A percentile compares a stretch with the other conserved stretches of the same genome.
Conservation (phyloP, 2,888 invertebrate species). For the Chironomus tentans region DNA sequence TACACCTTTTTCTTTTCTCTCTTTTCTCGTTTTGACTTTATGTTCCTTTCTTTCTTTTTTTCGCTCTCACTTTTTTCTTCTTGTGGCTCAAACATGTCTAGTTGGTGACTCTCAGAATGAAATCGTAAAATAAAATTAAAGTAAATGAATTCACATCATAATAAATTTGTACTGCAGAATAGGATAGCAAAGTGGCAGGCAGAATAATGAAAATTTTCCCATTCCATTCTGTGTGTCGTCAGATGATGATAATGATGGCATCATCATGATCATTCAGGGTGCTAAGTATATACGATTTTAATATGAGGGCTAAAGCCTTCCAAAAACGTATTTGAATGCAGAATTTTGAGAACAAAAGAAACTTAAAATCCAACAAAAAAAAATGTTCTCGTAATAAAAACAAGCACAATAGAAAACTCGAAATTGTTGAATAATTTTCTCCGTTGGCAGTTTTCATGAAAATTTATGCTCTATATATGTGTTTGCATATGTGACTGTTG, state of each 20-base stretch:
- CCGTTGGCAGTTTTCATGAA: constrained; percentile 15
- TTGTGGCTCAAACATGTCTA: neutral
- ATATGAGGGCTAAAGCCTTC: neutral
- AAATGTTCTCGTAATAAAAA: neutral
- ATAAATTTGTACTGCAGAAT: neutral
- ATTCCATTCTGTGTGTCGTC: neutral
- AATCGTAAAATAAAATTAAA: neutral
- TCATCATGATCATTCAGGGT: constrained; percentile 1
- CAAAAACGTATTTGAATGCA: neutral
- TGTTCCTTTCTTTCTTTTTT: neutral
- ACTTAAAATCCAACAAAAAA: neutral
- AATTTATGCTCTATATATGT: constrained; percentile 4
- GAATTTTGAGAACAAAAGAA: neutral
- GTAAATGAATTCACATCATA: neutral
- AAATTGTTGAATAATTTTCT: constrained; percentile 20
- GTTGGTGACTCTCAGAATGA: neutral
- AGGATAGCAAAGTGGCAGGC: neutral
- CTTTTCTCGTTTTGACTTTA: no score
- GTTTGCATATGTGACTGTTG: neutral
- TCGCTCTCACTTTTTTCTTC: neutral
- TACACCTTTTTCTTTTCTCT: constrained; percentile 12
- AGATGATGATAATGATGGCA: neutral
- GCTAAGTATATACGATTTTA: neutral
- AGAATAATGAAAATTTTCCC: constrained; percentile 16
- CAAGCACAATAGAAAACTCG: constrained; percentile 8